Evolutionary conservation across 2,113 vertebrate genomes (phyloP).

Genomic region (Percopsis transmontana): DNA sequence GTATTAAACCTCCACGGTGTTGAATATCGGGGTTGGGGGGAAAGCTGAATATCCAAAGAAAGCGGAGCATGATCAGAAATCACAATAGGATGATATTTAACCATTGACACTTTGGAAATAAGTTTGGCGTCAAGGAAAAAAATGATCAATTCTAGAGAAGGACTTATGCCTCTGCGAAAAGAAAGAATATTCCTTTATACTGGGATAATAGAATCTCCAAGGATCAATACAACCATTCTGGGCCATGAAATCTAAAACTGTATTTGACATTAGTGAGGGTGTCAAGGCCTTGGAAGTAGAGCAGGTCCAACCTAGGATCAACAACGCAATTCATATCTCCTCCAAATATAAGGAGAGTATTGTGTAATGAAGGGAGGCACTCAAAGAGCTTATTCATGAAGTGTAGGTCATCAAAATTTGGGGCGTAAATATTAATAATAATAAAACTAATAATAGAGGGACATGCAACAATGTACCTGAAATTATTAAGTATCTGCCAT

Average conservation of each 20-base stretch:
- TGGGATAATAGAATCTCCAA: conserved; percentile 5
- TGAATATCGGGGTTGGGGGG: background rate
- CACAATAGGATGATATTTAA: conserved; percentile 25
- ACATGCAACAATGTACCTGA: background rate
- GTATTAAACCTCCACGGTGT: conserved; percentile 1
- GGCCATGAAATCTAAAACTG: background rate
- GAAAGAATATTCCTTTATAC: conserved; percentile 5
- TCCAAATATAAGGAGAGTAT: background rate
- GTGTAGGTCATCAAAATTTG: conserved; percentile 1
- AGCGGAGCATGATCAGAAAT: conserved; percentile 12
- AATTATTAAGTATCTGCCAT: conserved; percentile 4
- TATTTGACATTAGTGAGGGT: background rate
- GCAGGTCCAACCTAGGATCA: conserved; percentile 1
- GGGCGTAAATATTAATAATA: background rate
- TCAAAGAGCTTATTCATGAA: conserved; percentile 2
- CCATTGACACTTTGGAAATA: background rate
- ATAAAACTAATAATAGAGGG: background rate
- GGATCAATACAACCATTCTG: conserved; percentile 5
- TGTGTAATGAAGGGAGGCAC: background rate
- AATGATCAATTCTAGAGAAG: conserved; percentile 11
- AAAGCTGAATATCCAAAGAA: conserved; percentile 2
- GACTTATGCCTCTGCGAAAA: conserved; percentile 11
- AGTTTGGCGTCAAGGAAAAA: conserved; percentile 14
- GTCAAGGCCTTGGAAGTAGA: background rate
- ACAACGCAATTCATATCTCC: conserved; percentile 5